A percentile compares a stretch with the other conserved stretches of the same genome.
Evolutionary conservation across 1,140 invertebrate species (phyloP).

Genomic region (Callitettix versicolor): DNA sequence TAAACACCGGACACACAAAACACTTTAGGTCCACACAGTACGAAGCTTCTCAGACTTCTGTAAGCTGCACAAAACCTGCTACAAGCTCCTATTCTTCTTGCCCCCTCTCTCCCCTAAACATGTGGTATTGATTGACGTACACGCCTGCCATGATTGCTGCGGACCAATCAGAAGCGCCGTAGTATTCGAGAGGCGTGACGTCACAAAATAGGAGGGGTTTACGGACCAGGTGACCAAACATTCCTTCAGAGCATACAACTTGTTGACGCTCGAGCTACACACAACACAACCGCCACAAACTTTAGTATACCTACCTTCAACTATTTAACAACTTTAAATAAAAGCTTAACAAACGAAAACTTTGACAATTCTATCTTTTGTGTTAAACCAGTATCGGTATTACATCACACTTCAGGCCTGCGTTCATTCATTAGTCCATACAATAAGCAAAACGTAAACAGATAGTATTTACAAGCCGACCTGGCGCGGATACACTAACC

Average conservation of each 20-base stretch:
- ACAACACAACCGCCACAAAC: too few species aligned
- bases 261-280: conserved; percentile 18
- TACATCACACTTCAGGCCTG: too few species aligned
- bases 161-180: conserved; percentile 18
- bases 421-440: too few species aligned
- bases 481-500: too few species aligned
- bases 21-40: background rate
- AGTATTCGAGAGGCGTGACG: conserved; percentile 15
- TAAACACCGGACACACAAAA: background rate
- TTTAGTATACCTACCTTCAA: too few species aligned
- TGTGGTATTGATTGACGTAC: conserved; percentile 24
- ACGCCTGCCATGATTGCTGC: conserved; percentile 23
- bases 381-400: too few species aligned
- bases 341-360: too few species aligned
- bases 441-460: too few species aligned
- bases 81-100: background rate
- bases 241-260: conserved; percentile 14
- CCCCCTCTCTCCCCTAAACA: conserved; percentile 8
- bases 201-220: conserved; percentile 14
- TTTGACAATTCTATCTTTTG: too few species aligned
- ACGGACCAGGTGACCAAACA: background rate
- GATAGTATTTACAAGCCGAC: too few species aligned
- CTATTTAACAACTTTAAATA: too few species aligned
- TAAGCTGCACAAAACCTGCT: background rate
- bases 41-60: conserved; percentile 11